Evolutionary conservation across 1,140 invertebrate genomes (phyloP), one percentile per base, ranked within the genome.

Genomic region (Papilio dardanus): DNA sequence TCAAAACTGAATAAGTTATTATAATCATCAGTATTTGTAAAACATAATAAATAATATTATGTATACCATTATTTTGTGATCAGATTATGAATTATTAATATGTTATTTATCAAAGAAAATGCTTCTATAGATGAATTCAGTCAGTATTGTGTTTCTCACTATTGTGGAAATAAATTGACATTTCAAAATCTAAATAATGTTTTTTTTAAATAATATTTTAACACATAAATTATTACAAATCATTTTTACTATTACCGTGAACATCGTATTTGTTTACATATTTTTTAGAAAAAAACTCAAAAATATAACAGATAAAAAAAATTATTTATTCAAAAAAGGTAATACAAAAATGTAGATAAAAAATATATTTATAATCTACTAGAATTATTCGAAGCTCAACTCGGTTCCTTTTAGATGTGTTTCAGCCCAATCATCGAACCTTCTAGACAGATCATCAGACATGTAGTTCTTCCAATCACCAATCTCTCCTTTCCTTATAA

Each of bases 401-500:
- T 94, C 96, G 5, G 95, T 96, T 5, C 95, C 96, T 42, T 94
- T 93, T 3, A 96, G 88, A 89, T 97, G 95, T 76, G 95, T 89
- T 54, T 96, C 94, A 0, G 95, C 96, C 96, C 97, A 98, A 33
- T 95, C 85, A 85, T 98, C 97, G 82, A 98, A 97, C 80, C 94
- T 94, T 30, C 93, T 82, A 3, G 95, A 94, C 77, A 97, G 86
- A 81, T 97, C 96, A 0, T 95, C 93, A 5, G 95, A 95, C 95
- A 98, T 97, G 77, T 97, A 95, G 89, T 97, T 97, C 77, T 95
- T 96, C 96, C 97, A 98, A 84, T 98, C 97, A 0, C 97, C 97
- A 31, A 97, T 95, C 89, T 96, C 95, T 0, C 97, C 97, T 83
- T 97, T 97, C 16, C 97, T 94, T 73, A 97, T 97, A 83, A 98